Conservation (phyloP, 1,140 invertebrate genomes). For the Listronotus oregonensis region DNA sequence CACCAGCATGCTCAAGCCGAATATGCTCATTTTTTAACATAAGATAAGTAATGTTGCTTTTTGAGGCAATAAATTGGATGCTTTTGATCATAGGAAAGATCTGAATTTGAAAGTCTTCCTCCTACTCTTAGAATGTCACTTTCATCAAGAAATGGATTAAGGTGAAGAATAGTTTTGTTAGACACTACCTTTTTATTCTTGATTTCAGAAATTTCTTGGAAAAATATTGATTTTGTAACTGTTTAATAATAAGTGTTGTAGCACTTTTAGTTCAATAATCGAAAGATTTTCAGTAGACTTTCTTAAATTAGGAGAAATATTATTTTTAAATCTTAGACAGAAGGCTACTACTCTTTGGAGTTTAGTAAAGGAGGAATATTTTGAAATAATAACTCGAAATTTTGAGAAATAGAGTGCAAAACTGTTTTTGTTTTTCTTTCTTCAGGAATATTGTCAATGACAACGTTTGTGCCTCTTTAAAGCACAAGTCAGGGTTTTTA, state of each 20-base stretch:
- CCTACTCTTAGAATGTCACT: conserved; percentile 42
- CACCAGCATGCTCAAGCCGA: conserved; percentile 25
- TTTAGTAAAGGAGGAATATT: too few relatives aligned
- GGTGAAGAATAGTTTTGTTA: conserved; percentile 15
- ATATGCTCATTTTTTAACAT: conserved; percentile 26
- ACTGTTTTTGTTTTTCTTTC: too few relatives aligned
- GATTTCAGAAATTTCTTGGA: conserved; percentile 8
- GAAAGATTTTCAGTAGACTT: too few relatives aligned
- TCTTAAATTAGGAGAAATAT: too few relatives aligned
- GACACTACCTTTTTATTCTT: conserved; percentile 2
- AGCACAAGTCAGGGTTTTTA: conserved; percentile 5
- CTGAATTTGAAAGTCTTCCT: conserved; percentile 40
- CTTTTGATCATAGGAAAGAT: conserved; percentile 29
- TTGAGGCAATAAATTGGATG: conserved; percentile 30
- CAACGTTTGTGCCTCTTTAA: too few relatives aligned
- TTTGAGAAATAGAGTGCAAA: too few relatives aligned
- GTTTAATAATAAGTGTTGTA: too few relatives aligned
- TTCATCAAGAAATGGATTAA: conserved; percentile 33
- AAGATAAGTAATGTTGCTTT: conserved; percentile 14
- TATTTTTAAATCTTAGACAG: too few relatives aligned
- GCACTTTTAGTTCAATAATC: too few relatives aligned
- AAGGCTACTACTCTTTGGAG: too few relatives aligned
- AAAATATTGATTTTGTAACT: neutral
- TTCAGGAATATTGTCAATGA: too few relatives aligned
- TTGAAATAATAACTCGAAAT: too few relatives aligned